Evolutionary conservation across 2,113 vertebrate genomes (phyloP).

Genomic region (Halichoeres trimaculatus): DNA sequence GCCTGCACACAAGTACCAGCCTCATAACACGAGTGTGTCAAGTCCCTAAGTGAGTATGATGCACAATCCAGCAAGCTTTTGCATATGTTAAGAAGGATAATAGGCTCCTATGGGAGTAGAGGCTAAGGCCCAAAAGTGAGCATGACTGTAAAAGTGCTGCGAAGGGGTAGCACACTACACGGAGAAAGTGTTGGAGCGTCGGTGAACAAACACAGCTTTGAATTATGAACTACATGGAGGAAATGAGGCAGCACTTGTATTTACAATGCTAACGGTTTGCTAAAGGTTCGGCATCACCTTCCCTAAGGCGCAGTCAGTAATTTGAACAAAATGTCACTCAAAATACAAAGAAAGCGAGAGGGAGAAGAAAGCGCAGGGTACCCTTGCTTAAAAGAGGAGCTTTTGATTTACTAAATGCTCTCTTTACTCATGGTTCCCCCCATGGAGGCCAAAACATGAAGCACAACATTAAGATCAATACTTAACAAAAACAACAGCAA

Average conservation of each 20-base stretch:
- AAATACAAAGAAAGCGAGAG: conserved; percentile 53
- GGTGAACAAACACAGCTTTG: conserved; percentile 70
- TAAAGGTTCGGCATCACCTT: conserved; percentile 66
- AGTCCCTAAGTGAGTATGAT: conserved; percentile 81
- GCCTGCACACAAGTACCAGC: conserved; percentile 68
- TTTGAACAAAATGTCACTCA: conserved; percentile 73
- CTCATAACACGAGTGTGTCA: conserved; percentile 77
- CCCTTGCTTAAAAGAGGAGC: conserved; percentile 53
- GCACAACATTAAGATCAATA: conserved; percentile 78
- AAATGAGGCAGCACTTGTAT: conserved; percentile 61
- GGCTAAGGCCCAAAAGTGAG: conserved; percentile 76
- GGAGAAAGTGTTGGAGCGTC: conserved; percentile 49
- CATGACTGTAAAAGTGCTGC: conserved; percentile 64
- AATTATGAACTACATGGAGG: conserved; percentile 62
- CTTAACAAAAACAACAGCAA: conserved; percentile 70
- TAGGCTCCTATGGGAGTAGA: conserved; percentile 80
- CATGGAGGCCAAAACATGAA: conserved; percentile 70
- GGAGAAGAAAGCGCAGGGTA: conserved; percentile 45
- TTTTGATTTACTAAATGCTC: conserved; percentile 77
- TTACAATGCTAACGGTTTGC: conserved; percentile 62
- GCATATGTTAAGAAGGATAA: conserved; percentile 84
- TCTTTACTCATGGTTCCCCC: conserved; percentile 70
- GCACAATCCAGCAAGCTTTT: conserved; percentile 78
- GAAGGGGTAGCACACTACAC: conserved; percentile 64
- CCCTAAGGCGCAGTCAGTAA: conserved; percentile 70